Evolutionary conservation across 2,797 vertebrate species (phyloP), one percentile per base, ranked within the genome.

Genomic region (Synanceia verrucosa): DNA sequence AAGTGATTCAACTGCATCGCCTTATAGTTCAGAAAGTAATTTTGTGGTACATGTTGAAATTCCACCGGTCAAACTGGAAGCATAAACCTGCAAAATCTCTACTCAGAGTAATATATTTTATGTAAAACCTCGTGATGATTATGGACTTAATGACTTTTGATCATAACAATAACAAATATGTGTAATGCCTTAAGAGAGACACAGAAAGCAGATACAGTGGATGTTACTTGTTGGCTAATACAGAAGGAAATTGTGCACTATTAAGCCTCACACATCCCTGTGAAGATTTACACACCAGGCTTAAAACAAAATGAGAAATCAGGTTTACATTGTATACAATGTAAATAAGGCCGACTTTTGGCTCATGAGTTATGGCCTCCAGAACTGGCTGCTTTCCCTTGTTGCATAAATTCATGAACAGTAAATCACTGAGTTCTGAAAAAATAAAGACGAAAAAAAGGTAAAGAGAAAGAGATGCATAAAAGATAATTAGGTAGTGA

Each of bases 311-410:
- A 88, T 76, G 58, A 92, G 86, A 82, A 79, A 86, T 87, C 87
- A 88, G 82, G 82, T 78, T 82, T 82, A 73, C 70, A 84, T 84
- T 86, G 87, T 90, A 70, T 79, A 76, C 90, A 90, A 93, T 94
- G 92, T 93, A 94, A 95, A 94, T 93, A 92, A 93, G 91, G 89
- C 83, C 71, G 85, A 88, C 87, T 93, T 93, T 92, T 92, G 89
- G 83, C 83, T 80, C 41, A 58, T 94, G 93, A 94, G 87, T 94
- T 94, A 95, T 94, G 82, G 89, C 87, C 89, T 88, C 85, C 53
- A 78, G 73, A 88, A 80, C 65, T 75, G 73, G 84, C 86, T 90
- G 81, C 79, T 90, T 91, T 88, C 85, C 85, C 83, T 82, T 87
- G 81, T 92, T 93, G 86, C 91, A 93, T 94, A 92, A 92, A 95